Evolutionary conservation across 2,888 invertebrate genomes (phyloP).

Genomic region (Amiota communis): DNA sequence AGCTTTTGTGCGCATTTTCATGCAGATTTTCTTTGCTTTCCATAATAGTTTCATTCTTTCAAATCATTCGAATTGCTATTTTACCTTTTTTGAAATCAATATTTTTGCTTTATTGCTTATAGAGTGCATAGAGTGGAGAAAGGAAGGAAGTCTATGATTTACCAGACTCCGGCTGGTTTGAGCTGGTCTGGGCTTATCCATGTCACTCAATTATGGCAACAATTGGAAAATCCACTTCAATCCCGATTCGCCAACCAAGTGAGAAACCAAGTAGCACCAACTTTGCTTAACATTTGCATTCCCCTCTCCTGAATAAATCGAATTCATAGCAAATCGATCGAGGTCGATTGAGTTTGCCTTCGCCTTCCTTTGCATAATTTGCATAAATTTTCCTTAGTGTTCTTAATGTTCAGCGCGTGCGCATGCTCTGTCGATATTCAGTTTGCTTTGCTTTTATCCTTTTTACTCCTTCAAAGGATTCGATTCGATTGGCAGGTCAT

Average conservation of each 20-base stretch:
- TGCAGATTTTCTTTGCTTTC: constrained; percentile 34
- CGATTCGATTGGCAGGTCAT: constrained; percentile 62
- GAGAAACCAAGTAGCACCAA: constrained; percentile 51
- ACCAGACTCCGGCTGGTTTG: neutral
- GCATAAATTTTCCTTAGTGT: constrained; percentile 52
- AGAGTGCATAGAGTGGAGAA: too few species aligned
- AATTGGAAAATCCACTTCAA: constrained; percentile 63
- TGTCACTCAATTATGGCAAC: constrained; percentile 56
- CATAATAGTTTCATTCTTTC: too few species aligned
- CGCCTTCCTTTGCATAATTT: constrained; percentile 48
- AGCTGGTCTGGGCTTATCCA: neutral
- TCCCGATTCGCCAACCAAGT: constrained; percentile 59
- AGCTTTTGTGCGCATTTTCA: constrained; percentile 40
- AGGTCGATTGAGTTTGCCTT: constrained; percentile 25
- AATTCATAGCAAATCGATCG: constrained; percentile 48
- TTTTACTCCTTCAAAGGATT: neutral
- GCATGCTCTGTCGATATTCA: constrained; percentile 47
- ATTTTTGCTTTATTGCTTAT: constrained; percentile 30
- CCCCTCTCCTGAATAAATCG: neutral
- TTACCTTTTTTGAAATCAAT: constrained; percentile 38
- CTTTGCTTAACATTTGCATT: neutral
- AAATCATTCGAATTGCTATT: constrained; percentile 32
- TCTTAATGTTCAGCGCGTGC: constrained; percentile 56
- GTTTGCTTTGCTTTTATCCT: neutral
- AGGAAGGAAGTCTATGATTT: too few species aligned